phyloP scores from a whole-genome alignment of 2,113 vertebrate genomes.

The Choloepus hoffmanni region DNA sequence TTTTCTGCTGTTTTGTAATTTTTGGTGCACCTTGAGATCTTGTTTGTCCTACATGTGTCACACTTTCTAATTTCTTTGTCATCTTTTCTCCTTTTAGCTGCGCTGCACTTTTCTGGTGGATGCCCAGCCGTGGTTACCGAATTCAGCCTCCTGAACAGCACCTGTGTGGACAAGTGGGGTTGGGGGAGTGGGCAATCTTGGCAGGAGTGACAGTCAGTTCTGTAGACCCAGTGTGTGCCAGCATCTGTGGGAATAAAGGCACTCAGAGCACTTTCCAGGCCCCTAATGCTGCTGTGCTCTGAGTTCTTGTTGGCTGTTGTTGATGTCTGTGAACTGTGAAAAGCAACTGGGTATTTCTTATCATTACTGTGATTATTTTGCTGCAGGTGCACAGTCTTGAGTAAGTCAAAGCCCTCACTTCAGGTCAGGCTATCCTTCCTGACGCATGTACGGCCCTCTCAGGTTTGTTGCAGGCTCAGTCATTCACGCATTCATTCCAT shows the following conservation, averaged over 20 bases:
- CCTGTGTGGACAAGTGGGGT: neutral
- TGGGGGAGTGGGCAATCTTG: fast-evolving
- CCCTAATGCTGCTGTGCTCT: neutral
- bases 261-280: neutral
- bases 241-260: constrained; percentile 39
- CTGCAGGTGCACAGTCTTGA: neutral
- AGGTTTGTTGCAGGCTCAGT: neutral
- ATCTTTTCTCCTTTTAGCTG: constrained; percentile 32
- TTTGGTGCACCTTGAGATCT: neutral
- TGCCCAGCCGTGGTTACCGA: neutral
- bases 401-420: neutral
- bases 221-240: neutral
- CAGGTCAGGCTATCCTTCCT: neutral
- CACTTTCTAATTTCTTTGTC: neutral
- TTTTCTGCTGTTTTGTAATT: neutral
- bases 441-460: neutral
- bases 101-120: constrained; percentile 47
- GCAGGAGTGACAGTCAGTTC: neutral
- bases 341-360: neutral
- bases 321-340: neutral
- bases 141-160: constrained; percentile 49
- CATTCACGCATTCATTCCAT: no score
- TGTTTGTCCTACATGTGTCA: neutral
- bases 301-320: neutral
- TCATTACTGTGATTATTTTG: neutral